phyloP scores from a whole-genome alignment of 2,888 invertebrate genomes.

The Drosophila incognita region DNA sequence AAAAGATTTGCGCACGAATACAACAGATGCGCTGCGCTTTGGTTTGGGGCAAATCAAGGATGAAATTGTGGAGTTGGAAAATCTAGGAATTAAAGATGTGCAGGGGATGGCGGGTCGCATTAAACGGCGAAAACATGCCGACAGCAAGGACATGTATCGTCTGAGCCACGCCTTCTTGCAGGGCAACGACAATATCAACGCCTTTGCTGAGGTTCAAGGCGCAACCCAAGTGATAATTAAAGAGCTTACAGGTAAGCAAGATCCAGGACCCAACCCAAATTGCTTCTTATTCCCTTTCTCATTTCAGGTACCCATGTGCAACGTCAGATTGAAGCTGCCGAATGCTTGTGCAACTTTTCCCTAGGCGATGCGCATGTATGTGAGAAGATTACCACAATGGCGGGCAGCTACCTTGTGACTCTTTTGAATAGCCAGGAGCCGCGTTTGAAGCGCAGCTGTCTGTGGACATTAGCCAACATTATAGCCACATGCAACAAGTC shows the following conservation, averaged over 20 bases:
- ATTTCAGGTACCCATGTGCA: constrained; percentile 72
- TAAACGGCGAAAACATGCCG: constrained; percentile 83
- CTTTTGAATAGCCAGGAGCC: constrained; percentile 75
- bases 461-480: constrained; percentile 83
- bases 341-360: constrained; percentile 83
- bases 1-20: constrained; percentile 65
- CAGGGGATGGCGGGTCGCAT: constrained; percentile 79
- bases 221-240: constrained; percentile 83
- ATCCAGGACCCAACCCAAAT: neutral
- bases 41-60: constrained; percentile 81
- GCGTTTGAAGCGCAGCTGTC: constrained; percentile 74
- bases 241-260: constrained; percentile 79
- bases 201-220: constrained; percentile 81
- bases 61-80: constrained; percentile 74
- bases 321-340: constrained; percentile 79
- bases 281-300: neutral
- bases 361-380: constrained; percentile 81
- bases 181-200: constrained; percentile 76
- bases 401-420: constrained; percentile 83
- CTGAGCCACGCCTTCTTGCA: constrained; percentile 83
- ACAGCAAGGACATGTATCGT: constrained; percentile 80
- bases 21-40: constrained; percentile 79
- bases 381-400: constrained; percentile 79
- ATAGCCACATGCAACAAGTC: constrained; percentile 76
- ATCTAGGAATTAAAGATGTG: constrained; percentile 80